These are phyloP conservation scores for Siniperca obscura DNA, from an alignment of 2,797 vertebrate genomes.

Conservation along the genomic window DNA sequence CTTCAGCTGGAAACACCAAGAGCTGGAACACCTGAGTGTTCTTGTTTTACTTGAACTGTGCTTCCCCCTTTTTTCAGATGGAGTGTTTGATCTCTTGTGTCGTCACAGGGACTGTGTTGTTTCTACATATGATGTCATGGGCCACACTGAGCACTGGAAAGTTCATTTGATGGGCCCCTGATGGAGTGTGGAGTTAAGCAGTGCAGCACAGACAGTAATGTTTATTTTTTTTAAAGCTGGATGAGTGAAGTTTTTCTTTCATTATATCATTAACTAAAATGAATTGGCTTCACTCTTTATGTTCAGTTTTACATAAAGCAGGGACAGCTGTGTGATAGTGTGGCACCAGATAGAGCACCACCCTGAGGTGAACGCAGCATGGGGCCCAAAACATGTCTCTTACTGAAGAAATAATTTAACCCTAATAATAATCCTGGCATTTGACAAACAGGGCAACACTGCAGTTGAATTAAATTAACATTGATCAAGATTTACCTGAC, in stretches of 20 bases:
- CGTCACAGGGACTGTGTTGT: slow-evolving; percentile 59
- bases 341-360: slow-evolving; percentile 53
- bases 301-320: slow-evolving; percentile 43
- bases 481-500: background rate
- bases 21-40: slow-evolving; percentile 78
- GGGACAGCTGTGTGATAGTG: background rate
- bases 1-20: slow-evolving; percentile 50
- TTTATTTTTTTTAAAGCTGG: slow-evolving; percentile 24
- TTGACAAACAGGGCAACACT: background rate
- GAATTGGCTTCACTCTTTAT: slow-evolving; percentile 7
- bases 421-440: background rate
- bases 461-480: background rate
- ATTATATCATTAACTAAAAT: slow-evolving; percentile 27
- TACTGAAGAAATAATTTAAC: background rate
- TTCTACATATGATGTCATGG: slow-evolving; percentile 63
- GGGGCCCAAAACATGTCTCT: background rate
- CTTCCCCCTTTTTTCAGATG: slow-evolving; percentile 14
- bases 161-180: slow-evolving; percentile 34
- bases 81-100: slow-evolving; percentile 58
- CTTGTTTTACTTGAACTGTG: slow-evolving; percentile 73
- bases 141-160: slow-evolving; percentile 41
- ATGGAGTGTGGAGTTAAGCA: background rate
- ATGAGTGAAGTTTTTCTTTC: slow-evolving; percentile 25
- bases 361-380: slow-evolving; percentile 64
- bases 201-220: background rate